Percentiles rank a stretch among this genome's conserved stretches.
Conservation (phyloP, 2,113 vertebrate genomes). For the Azemiops feae region DNA sequence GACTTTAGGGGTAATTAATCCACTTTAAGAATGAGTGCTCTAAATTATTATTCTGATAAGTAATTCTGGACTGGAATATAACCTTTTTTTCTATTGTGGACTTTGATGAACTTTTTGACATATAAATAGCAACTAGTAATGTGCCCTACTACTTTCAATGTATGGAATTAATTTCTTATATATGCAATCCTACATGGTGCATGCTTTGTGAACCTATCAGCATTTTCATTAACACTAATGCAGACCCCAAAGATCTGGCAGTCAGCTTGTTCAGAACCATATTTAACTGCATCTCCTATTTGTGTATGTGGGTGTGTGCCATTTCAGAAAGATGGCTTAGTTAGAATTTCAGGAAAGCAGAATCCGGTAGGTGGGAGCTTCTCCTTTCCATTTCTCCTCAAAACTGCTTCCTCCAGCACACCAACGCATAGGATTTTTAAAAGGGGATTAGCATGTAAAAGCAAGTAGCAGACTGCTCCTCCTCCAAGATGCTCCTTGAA, state of each 20-base stretch:
- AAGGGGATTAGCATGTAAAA: neutral
- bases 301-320: neutral
- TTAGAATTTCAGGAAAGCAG: neutral
- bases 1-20: neutral
- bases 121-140: neutral
- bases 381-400: neutral
- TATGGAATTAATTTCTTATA: neutral
- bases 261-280: too few relatives aligned
- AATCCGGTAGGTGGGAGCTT: neutral
- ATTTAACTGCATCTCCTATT: neutral
- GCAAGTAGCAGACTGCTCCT: neutral
- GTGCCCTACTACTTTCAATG: neutral
- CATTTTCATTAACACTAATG: neutral
- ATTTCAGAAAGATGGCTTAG: neutral
- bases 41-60: neutral
- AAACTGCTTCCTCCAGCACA: neutral
- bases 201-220: neutral
- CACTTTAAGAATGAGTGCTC: neutral
- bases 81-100: neutral
- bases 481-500: neutral
- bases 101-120: neutral
- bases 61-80: neutral
- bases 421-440: neutral
- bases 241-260: neutral
- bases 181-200: neutral